Conservation (phyloP, 1,140 invertebrate species). For the Diabrotica undecimpunctata region DNA sequence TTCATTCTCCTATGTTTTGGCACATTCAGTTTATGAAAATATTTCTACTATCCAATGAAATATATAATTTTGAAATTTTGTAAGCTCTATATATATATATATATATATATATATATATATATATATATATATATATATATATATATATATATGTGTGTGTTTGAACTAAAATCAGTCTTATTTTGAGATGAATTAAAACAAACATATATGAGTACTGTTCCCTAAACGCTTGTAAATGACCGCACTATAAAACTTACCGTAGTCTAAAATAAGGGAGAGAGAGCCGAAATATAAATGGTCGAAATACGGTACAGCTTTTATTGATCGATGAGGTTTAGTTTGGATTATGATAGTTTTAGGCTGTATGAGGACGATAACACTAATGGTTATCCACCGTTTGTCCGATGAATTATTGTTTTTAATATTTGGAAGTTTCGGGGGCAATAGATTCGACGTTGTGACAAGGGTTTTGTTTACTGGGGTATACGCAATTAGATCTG, state of each 20-base stretch:
- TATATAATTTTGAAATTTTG: no score
- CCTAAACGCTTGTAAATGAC: no score
- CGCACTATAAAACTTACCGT: background rate
- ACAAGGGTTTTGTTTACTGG: background rate
- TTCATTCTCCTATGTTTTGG: no score
- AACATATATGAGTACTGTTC: no score
- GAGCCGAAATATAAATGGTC: background rate
- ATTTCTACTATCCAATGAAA: no score
- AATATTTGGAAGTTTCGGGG: constrained; percentile 18
- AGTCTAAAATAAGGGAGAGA: background rate
- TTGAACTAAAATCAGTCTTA: no score
- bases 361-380: constrained; percentile 32
- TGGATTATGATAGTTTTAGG: constrained; percentile 33
- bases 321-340: constrained; percentile 27
- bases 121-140: no score
- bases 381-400: constrained; percentile 29
- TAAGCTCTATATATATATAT: no score
- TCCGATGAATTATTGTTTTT: constrained; percentile 33
- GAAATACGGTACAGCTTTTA: constrained; percentile 13
- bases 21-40: no score
- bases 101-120: no score
- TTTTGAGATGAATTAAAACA: no score
- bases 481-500: background rate
- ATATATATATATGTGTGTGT: no score
- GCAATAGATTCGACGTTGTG: background rate